Conservation (phyloP, 2,797 vertebrate species). For the Sus cebifrons region DNA sequence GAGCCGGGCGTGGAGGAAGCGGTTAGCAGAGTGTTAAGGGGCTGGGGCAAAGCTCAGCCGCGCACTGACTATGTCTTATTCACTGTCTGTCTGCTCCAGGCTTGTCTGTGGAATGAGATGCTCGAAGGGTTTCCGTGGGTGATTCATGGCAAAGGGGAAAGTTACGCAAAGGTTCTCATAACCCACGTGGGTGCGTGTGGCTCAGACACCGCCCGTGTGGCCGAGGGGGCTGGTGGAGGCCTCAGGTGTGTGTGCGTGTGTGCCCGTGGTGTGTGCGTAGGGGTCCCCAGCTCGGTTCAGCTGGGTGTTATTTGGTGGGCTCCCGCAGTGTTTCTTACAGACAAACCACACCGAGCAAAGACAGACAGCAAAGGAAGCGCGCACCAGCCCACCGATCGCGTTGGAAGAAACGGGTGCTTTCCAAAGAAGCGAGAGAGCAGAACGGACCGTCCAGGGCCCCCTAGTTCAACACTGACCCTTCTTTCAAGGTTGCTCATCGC, state of each 20-base stretch:
- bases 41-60: too few species aligned
- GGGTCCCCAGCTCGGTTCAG: too few species aligned
- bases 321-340: neutral
- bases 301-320: neutral
- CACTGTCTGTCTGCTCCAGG: too few species aligned
- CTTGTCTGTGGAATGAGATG: neutral
- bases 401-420: neutral
- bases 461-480: neutral
- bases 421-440: neutral
- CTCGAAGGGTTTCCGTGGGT: neutral
- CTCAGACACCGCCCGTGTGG: too few species aligned
- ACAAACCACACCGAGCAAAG: neutral
- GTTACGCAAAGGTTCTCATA: too few species aligned
- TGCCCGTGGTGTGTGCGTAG: too few species aligned
- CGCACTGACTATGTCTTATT: neutral
- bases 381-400: neutral
- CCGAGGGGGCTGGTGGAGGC: neutral
- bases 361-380: neutral
- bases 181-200: neutral
- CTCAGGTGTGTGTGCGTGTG: too few species aligned
- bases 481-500: neutral
- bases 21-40: too few species aligned
- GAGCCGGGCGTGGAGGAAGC: too few species aligned
- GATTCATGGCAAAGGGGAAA: neutral
- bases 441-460: neutral